Conservation (phyloP, 2,888 invertebrate species). For the Mellilla xanthometata region DNA sequence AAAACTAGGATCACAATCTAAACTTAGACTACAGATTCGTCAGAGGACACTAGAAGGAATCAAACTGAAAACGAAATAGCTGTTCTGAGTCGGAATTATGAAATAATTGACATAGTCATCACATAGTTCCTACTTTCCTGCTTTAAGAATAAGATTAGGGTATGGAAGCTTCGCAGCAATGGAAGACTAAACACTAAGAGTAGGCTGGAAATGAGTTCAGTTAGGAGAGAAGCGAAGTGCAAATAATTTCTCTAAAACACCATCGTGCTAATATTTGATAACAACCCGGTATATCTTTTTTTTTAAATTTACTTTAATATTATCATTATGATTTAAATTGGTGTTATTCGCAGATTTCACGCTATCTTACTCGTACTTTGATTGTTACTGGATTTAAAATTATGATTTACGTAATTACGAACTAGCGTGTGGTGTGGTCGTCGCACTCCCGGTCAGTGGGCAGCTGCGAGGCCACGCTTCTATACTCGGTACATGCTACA, state of each 20-base stretch:
- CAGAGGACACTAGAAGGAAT: conserved; percentile 47
- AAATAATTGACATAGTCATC: conserved; percentile 82
- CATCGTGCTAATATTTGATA: conserved; percentile 59
- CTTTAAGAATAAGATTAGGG: conserved; percentile 62
- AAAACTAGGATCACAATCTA: conserved; percentile 67
- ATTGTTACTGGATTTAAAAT: conserved; percentile 21
- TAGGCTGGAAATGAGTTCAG: conserved; percentile 41
- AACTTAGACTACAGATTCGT: conserved; percentile 52
- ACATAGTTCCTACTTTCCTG: conserved; percentile 77
- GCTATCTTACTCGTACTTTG: conserved; percentile 18
- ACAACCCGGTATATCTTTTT: conserved; percentile 59
- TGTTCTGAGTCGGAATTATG: conserved; percentile 60
- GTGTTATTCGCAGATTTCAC: conserved; percentile 64
- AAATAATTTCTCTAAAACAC: conserved; percentile 56
- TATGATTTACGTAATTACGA: conserved; percentile 28
- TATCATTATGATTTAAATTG: conserved; percentile 61
- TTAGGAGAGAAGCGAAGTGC: conserved; percentile 59
- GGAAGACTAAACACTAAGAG: conserved; percentile 74
- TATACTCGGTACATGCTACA: too few species aligned
- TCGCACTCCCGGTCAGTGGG: conserved; percentile 18
- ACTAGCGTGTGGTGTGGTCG: conserved; percentile 24
- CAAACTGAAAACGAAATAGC: conserved; percentile 47
- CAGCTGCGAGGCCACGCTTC: too few species aligned
- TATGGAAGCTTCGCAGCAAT: conserved; percentile 70
- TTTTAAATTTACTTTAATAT: conserved; percentile 53